Conservation (phyloP, 2,888 invertebrate species). For the Xestia ashworthii region DNA sequence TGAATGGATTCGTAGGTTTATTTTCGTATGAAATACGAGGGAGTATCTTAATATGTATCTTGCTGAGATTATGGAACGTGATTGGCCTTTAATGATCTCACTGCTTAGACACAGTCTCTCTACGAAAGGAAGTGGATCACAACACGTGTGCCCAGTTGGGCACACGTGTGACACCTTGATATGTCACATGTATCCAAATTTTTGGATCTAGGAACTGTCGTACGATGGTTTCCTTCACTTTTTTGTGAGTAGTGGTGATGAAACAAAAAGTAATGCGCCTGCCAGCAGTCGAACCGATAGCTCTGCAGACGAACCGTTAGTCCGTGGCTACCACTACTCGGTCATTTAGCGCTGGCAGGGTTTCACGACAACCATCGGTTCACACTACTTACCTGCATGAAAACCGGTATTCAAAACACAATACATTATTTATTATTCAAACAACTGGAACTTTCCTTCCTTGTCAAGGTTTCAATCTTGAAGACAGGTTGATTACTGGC, state of each 20-base stretch:
- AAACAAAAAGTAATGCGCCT: not conserved
- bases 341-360: not conserved
- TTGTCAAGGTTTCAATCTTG: conserved; percentile 31
- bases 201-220: not conserved
- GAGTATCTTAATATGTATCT: not conserved
- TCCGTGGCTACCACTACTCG: not conserved
- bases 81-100: not conserved
- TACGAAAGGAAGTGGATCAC: not conserved
- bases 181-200: not conserved
- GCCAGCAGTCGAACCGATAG: not conserved
- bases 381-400: not conserved
- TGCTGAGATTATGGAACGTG: not conserved
- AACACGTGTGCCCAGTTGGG: not conserved
- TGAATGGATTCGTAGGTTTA: conserved; percentile 29
- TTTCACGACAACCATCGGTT: not conserved
- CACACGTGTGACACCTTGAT: no score
- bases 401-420: not conserved
- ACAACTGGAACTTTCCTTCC: conserved; percentile 15
- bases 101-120: not conserved
- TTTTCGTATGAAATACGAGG: conserved; percentile 5
- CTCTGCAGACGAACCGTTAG: not conserved
- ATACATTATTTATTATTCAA: conserved; percentile 22
- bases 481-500: conserved; percentile 46
- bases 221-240: not conserved
- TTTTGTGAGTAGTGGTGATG: not conserved